A percentile compares a stretch with the other conserved stretches of the same genome.
Evolutionary conservation across 35 echinoderm and acorn worm genomes (phyloP).

Genomic region (Ptychodera flava): DNA sequence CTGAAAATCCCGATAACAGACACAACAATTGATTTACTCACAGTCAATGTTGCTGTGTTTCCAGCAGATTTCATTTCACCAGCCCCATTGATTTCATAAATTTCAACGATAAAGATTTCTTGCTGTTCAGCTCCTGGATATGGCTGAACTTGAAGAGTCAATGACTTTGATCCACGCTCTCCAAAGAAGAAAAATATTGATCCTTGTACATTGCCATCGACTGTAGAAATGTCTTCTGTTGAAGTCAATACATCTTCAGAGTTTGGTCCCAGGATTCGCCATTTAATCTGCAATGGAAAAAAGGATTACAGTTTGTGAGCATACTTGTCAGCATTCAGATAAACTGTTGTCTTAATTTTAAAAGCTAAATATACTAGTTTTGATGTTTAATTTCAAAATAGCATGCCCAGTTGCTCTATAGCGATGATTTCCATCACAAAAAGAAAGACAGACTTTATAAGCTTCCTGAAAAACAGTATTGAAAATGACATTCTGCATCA

Average conservation of each 20-base stretch:
- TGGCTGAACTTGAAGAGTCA: slow-evolving; percentile 66
- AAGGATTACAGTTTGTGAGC: not conserved
- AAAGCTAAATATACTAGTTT: too few relatives aligned
- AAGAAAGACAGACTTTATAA: too few relatives aligned
- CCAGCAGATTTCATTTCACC: slow-evolving; percentile 50
- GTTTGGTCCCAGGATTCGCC: slow-evolving; percentile 93
- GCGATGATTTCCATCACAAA: too few relatives aligned
- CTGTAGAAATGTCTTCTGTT: slow-evolving; percentile 72
- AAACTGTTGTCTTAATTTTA: too few relatives aligned
- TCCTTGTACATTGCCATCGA: slow-evolving; percentile 66
- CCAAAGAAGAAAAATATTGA: slow-evolving; percentile 53
- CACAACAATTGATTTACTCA: slow-evolving; percentile 13
- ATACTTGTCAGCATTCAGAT: too few relatives aligned
- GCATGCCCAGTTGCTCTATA: too few relatives aligned
- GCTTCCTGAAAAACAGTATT: too few relatives aligned
- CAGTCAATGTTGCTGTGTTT: slow-evolving; percentile 49
- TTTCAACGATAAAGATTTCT: slow-evolving; percentile 71
- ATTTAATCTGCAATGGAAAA: slow-evolving; percentile 52
- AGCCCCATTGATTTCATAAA: slow-evolving; percentile 79
- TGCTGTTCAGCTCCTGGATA: slow-evolving; percentile 81
- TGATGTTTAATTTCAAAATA: too few relatives aligned
- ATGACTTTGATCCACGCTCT: slow-evolving; percentile 50
- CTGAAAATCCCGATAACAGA: too few relatives aligned
- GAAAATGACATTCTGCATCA: too few relatives aligned
- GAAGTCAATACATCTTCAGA: slow-evolving; percentile 37